Percentiles rank a stretch among this genome's conserved stretches.
phyloP scores from a whole-genome alignment of 2,113 vertebrate species.

The Tragelaphus imberbis region DNA sequence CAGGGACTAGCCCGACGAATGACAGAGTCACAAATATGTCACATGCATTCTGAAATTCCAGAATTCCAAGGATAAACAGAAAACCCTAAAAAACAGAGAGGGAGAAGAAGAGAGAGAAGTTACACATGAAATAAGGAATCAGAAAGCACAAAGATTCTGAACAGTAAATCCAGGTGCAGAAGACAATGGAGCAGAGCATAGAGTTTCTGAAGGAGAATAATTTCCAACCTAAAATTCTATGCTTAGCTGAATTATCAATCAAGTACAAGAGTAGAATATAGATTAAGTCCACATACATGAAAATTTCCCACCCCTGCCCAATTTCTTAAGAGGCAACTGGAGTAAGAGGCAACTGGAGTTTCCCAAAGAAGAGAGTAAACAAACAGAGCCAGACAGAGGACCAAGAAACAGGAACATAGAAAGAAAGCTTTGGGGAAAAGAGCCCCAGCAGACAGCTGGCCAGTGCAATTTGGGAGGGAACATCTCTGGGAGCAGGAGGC shows the following conservation, averaged over 20 bases:
- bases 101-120: neutral
- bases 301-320: neutral
- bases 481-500: neutral
- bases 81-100: neutral
- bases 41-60: neutral
- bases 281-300: neutral
- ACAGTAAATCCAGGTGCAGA: neutral
- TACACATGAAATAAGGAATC: neutral
- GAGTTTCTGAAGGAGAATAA: neutral
- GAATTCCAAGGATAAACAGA: constrained; percentile 1
- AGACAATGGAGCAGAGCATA: neutral
- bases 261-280: neutral
- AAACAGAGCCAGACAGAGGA: neutral
- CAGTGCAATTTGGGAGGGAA: neutral
- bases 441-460: neutral
- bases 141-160: neutral
- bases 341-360: neutral
- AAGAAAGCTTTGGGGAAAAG: neutral
- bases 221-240: neutral
- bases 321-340: constrained; percentile 3
- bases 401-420: neutral
- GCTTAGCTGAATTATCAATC: neutral
- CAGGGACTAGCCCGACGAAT: neutral
- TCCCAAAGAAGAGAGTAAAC: neutral
- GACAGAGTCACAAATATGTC: neutral